These are phyloP conservation scores for Drosophila grimshawi DNA, from an alignment of 1,140 invertebrate species.

Conservation along the genomic window DNA sequence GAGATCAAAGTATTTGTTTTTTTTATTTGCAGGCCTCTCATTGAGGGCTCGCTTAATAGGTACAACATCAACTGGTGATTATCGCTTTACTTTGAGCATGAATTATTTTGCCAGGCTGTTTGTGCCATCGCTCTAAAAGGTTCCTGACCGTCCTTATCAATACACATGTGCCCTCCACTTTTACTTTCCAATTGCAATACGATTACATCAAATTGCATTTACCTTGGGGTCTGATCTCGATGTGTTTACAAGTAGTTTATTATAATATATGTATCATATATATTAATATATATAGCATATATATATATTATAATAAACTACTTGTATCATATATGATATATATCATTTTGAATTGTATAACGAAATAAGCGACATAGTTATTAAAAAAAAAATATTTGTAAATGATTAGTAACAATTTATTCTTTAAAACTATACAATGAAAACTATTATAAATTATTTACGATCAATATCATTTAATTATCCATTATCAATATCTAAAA, in stretches of 20 bases:
- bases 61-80: conserved; percentile 6
- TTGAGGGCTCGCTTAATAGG: conserved; percentile 7
- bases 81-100: conserved; percentile 10
- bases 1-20: not conserved
- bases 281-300: not conserved
- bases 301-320: too few species aligned
- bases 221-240: not conserved
- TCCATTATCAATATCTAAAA: too few species aligned
- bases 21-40: conserved; percentile 5
- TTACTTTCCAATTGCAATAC: conserved; percentile 52
- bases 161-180: conserved; percentile 43
- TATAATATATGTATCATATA: not conserved
- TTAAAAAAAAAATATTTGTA: too few species aligned
- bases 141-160: conserved; percentile 30
- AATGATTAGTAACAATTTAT: too few species aligned
- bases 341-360: too few species aligned
- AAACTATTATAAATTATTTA: too few species aligned
- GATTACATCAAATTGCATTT: conserved; percentile 27
- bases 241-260: not conserved
- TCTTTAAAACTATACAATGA: too few species aligned
- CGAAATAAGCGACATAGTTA: too few species aligned
- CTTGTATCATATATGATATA: too few species aligned
- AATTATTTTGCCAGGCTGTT: conserved; percentile 11
- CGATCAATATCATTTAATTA: too few species aligned
- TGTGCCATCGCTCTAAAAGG: not conserved